These are phyloP conservation scores for Diploptera punctata DNA, from an alignment of 2,888 invertebrate genomes.

Conservation along the genomic window DNA sequence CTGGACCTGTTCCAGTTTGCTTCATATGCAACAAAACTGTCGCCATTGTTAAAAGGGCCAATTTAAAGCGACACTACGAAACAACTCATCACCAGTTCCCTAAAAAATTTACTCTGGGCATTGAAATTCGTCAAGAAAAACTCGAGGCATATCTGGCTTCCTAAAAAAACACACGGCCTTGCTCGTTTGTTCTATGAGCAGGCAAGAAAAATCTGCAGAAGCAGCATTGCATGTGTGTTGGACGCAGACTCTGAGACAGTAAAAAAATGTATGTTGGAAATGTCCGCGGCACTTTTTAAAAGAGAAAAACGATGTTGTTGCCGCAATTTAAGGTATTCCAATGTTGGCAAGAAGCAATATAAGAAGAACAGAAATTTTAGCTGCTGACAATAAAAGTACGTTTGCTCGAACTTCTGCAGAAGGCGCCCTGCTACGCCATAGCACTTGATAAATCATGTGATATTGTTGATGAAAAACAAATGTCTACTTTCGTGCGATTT, in stretches of 20 bases:
- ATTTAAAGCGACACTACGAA: slow-evolving; percentile 41
- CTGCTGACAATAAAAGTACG: slow-evolving; percentile 44
- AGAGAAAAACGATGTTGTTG: slow-evolving; percentile 36
- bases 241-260: slow-evolving; percentile 32
- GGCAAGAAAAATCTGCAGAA: slow-evolving; percentile 44
- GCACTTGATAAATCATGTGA: slow-evolving; percentile 48
- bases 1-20: no score
- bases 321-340: slow-evolving; percentile 44
- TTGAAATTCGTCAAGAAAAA: slow-evolving; percentile 42
- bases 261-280: slow-evolving; percentile 45
- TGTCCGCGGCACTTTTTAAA: slow-evolving; percentile 30
- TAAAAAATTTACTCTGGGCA: slow-evolving; percentile 43
- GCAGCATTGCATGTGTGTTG: slow-evolving; percentile 43
- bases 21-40: no score
- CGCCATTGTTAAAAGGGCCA: no score
- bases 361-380: slow-evolving; percentile 47
- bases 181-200: slow-evolving; percentile 42
- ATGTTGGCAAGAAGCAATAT: slow-evolving; percentile 44
- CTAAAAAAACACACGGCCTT: slow-evolving; percentile 38
- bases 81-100: slow-evolving; percentile 42
- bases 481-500: slow-evolving; percentile 41
- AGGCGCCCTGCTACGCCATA: slow-evolving; percentile 42
- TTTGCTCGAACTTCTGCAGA: slow-evolving; percentile 40
- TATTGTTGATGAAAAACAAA: slow-evolving; percentile 47
- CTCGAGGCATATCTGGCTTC: slow-evolving; percentile 38